Evolutionary conservation across 2,113 vertebrate genomes (phyloP), one percentile per base, ranked within the genome.

Genomic region (Malaclemys terrapin): DNA sequence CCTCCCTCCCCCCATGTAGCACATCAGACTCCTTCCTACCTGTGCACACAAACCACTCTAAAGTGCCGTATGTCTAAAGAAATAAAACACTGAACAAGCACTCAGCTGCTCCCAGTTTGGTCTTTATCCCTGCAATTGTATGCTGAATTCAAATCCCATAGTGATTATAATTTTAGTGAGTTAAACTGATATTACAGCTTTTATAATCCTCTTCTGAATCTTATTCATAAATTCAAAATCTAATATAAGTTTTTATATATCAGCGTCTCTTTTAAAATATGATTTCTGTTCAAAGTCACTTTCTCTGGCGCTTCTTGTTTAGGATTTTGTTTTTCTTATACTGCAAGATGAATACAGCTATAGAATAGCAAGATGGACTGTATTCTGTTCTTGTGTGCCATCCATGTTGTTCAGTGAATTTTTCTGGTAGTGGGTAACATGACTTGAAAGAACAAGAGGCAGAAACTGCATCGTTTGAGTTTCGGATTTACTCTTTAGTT

Each of bases 311-410:
- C 2, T 0, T 5, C 7, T 45, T 14, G 0, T 42, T 72, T 22
- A 5, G 81, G 12, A 4, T 4, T 2, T 65, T 72, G n/a, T 72
- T 72, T 62, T 31, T 12, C 54, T 8, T 19, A 47, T 38, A 56
- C 17, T 0, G 8, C 31, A 4, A 52, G 35, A 72, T 38, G 42
- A 57, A 50, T 17, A 35, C 3, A 25, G 42, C 31, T 14, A 0
- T 52, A 75, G 59, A 50, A 16, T 14, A 8, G 10, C 14, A 27
- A 12, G 38, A 57, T 42, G 3, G 35, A 1, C 17, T 1, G 12
- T 8, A 75, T 82, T 76, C 6, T 4, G 53, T 49, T 38, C 20
- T 38, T 47, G 31, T 4, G 0, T 0, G 2, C 54, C 2, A 0
- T 3, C 53, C 17, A 2, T 38, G 24, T 25, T 6, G 3, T 38